Conservation (phyloP, 2,797 vertebrate species). For the Trachops cirrhosus region DNA sequence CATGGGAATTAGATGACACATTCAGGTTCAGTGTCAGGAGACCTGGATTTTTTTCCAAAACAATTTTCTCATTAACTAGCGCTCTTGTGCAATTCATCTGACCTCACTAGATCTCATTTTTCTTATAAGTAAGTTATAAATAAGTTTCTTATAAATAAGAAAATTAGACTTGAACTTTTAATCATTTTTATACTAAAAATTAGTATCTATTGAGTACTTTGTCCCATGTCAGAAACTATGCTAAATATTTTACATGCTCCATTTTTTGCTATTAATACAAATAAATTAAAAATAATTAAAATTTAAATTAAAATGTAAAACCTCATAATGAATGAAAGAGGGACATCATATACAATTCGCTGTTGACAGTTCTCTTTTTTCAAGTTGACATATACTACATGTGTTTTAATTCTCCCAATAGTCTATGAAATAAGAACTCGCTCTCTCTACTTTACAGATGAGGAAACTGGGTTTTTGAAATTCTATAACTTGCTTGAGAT, state of each 20-base stretch:
- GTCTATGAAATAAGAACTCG: background rate
- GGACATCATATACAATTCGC: background rate
- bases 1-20: background rate
- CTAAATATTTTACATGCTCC: background rate
- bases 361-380: background rate
- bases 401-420: background rate
- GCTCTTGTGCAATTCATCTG: background rate
- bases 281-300: background rate
- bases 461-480: constrained; percentile 17
- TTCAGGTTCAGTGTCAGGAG: background rate
- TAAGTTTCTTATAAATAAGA: background rate
- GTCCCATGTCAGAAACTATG: background rate
- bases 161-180: background rate
- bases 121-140: background rate
- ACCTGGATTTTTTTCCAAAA: background rate
- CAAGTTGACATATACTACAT: background rate
- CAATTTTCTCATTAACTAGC: background rate
- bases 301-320: background rate
- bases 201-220: background rate
- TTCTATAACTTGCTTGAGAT: background rate
- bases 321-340: background rate
- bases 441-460: background rate
- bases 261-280: background rate
- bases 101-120: background rate
- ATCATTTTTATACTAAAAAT: background rate